A percentile compares a stretch with the other conserved stretches of the same genome.
These are phyloP conservation scores for Syngnathus typhle DNA, from an alignment of 2,113 vertebrate genomes.

Conservation along the genomic window DNA sequence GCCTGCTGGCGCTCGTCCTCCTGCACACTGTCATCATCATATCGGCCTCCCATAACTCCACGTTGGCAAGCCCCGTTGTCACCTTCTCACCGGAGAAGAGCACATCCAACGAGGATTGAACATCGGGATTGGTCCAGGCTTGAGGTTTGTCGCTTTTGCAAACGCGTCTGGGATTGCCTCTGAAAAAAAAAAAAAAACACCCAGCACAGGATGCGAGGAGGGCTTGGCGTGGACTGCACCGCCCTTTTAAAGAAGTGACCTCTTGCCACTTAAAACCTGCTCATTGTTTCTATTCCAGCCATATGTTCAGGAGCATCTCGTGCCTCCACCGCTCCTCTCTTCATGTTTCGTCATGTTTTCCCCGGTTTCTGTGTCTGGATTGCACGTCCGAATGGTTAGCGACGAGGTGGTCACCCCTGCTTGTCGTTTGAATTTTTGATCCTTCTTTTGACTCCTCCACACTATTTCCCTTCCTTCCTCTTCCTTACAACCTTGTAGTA, in stretches of 20 bases:
- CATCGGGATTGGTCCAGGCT: conserved; percentile 25
- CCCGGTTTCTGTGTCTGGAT: conserved; percentile 28
- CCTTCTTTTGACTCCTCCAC: conserved; percentile 48
- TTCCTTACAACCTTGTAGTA: conserved; percentile 26
- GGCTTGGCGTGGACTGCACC: conserved; percentile 28
- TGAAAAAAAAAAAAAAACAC: conserved; percentile 34
- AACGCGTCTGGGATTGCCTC: conserved; percentile 40
- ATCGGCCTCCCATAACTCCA: conserved; percentile 82
- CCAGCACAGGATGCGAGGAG: conserved; percentile 44
- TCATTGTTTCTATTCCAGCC: conserved; percentile 64
- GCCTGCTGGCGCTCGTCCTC: conserved; percentile 90
- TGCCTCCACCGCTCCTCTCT: conserved; percentile 4
- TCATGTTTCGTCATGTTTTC: background rate
- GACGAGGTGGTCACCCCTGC: conserved; percentile 22
- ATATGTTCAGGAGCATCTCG: conserved; percentile 54
- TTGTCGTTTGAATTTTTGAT: conserved; percentile 45
- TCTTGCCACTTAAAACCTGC: conserved; percentile 63
- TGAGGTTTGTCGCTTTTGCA: conserved; percentile 36
- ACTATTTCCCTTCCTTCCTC: conserved; percentile 23
- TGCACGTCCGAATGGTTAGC: conserved; percentile 27
- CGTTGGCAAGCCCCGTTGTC: conserved; percentile 77
- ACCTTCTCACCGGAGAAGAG: conserved; percentile 81
- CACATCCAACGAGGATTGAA: conserved; percentile 83
- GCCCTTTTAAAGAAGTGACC: conserved; percentile 54
- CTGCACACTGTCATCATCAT: conserved; percentile 93